These are phyloP conservation scores for Druceiella hillmani DNA, from an alignment of 2,888 invertebrate genomes.

Conservation along the genomic window DNA sequence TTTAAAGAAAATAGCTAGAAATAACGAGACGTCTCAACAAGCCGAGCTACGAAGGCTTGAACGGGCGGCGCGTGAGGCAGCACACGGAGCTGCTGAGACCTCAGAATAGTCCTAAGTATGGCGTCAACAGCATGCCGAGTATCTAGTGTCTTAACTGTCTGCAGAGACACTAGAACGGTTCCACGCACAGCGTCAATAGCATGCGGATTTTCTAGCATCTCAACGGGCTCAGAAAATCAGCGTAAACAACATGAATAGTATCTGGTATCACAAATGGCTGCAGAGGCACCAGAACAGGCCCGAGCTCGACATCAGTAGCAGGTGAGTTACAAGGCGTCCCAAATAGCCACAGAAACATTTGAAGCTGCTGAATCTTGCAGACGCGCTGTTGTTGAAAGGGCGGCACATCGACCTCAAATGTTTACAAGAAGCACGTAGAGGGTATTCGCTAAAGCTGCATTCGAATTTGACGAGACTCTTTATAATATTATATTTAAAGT, in stretches of 20 bases:
- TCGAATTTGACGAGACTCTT: too few species aligned
- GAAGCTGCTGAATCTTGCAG: conserved; percentile 23
- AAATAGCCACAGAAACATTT: too few species aligned
- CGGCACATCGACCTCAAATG: too few species aligned
- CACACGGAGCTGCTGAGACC: conserved; percentile 19
- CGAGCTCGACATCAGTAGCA: too few species aligned
- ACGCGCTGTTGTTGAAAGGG: conserved; percentile 24
- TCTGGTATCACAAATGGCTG: too few species aligned
- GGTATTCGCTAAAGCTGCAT: too few species aligned
- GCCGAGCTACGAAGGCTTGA: conserved; percentile 13
- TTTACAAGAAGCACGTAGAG: too few species aligned
- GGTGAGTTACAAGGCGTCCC: too few species aligned
- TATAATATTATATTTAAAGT: too few species aligned
- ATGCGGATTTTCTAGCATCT: conserved; percentile 19
- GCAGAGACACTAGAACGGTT: conserved; percentile 20
- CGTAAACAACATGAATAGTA: too few species aligned
- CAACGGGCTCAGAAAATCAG: too few species aligned
- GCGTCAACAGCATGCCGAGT: conserved; percentile 22
- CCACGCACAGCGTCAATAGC: conserved; percentile 17
- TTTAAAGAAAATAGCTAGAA: conserved; percentile 10
- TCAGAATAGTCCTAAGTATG: conserved; percentile 20
- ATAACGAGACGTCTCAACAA: conserved; percentile 11
- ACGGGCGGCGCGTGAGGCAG: conserved; percentile 17
- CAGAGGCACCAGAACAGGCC: too few species aligned
- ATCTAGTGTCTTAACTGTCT: conserved; percentile 22